A percentile compares a stretch with the other conserved stretches of the same genome.
phyloP scores from a whole-genome alignment of 2,888 invertebrate genomes.

The Dione juno region DNA sequence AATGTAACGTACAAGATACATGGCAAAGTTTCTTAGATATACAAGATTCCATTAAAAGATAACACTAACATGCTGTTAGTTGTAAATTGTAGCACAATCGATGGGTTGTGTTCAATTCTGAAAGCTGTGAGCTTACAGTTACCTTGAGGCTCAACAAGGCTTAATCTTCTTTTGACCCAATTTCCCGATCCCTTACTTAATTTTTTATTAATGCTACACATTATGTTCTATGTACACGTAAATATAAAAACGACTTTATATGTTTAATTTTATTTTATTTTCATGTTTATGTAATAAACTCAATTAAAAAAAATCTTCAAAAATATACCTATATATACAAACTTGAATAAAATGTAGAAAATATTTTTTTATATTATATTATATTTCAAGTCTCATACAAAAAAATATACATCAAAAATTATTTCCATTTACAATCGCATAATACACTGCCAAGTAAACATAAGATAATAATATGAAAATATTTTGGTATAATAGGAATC shows the following conservation, averaged over 20 bases:
- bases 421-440: no score
- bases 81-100: constrained; percentile 5
- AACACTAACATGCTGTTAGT: constrained; percentile 19
- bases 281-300: no score
- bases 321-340: no score
- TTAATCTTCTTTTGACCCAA: constrained; percentile 18
- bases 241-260: background rate
- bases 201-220: background rate
- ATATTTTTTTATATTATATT: no score
- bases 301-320: no score
- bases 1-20: background rate
- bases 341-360: no score
- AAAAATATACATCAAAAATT: no score
- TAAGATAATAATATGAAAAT: no score
- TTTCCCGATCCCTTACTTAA: constrained; percentile 9
- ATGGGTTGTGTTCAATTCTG: constrained; percentile 9
- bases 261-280: background rate
- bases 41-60: constrained; percentile 27
- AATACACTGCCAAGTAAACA: no score
- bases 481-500: no score
- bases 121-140: constrained; percentile 19
- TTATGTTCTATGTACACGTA: no score
- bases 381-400: no score
- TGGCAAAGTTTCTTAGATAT: constrained; percentile 6
- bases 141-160: constrained; percentile 5